Evolutionary conservation across 37 sponge, comb jelly and placozoan genomes (phyloP).

Genomic region (Petrosia ficiformis): DNA sequence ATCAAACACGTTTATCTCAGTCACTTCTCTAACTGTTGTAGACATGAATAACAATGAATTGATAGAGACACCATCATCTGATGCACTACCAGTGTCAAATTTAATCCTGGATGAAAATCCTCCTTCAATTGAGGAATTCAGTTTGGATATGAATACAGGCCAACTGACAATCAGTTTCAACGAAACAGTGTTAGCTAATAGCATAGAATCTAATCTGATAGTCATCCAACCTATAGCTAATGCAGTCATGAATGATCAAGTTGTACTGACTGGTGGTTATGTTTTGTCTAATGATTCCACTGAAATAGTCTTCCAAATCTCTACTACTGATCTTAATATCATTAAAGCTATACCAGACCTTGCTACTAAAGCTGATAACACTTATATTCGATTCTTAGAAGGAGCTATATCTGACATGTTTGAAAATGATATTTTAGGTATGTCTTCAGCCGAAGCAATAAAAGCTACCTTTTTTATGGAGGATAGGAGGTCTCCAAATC

Average conservation of each 20-base stretch:
- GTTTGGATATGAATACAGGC: conserved; percentile 75
- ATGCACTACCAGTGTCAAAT: conserved; percentile 44
- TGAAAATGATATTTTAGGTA: conserved; percentile 50
- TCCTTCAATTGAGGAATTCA: conserved; percentile 48
- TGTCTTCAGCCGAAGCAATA: conserved; percentile 24
- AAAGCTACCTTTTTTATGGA: conserved; percentile 44
- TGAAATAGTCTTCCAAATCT: conserved; percentile 35
- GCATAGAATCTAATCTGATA: conserved; percentile 28
- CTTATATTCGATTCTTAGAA: conserved; percentile 39
- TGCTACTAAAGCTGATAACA: conserved; percentile 17
- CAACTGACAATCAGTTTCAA: conserved; percentile 63
- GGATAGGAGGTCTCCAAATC: conserved; percentile 59
- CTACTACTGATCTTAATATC: conserved; percentile 49
- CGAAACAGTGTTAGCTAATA: conserved; percentile 66
- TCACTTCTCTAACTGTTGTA: conserved; percentile 35
- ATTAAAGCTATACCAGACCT: conserved; percentile 52
- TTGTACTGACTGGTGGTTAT: conserved; percentile 20
- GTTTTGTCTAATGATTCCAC: conserved; percentile 61
- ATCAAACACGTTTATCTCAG: conserved; percentile 65
- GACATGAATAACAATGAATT: conserved; percentile 88
- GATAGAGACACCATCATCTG: not conserved
- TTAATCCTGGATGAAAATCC: conserved; percentile 41
- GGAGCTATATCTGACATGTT: conserved; percentile 65
- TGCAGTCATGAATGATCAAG: not conserved
- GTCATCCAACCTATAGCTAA: conserved; percentile 39